A percentile compares a stretch with the other conserved stretches of the same genome.
Evolutionary conservation across 2,797 vertebrate species (phyloP).

Genomic region (Brotula barbata): DNA sequence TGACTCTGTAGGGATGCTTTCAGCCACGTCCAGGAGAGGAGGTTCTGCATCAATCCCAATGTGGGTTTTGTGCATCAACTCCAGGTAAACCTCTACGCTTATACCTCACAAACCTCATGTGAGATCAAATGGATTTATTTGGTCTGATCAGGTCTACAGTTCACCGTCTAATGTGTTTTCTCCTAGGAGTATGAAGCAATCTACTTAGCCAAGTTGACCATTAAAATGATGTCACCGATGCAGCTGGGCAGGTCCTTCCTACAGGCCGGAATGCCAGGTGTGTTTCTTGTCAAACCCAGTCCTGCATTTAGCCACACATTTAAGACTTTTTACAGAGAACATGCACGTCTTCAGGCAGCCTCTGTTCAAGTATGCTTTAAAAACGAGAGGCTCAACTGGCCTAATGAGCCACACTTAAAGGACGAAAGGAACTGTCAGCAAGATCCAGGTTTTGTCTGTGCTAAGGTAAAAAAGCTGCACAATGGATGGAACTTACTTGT

Average conservation of each 20-base stretch:
- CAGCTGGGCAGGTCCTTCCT: slow-evolving; percentile 92
- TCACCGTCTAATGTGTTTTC: slow-evolving; percentile 14
- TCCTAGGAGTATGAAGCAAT: slow-evolving; percentile 98
- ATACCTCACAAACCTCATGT: neutral
- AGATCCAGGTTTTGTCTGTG: too few species aligned
- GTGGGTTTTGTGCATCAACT: slow-evolving; percentile 98
- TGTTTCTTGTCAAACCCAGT: slow-evolving; percentile 19
- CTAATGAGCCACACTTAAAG: too few species aligned
- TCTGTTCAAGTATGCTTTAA: too few species aligned
- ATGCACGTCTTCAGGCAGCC: too few species aligned
- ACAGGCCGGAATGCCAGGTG: slow-evolving; percentile 90
- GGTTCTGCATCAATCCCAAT: slow-evolving; percentile 99
- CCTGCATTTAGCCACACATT: neutral
- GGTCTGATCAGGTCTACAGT: too few species aligned
- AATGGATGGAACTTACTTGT: too few species aligned
- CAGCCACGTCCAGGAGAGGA: slow-evolving; percentile 96
- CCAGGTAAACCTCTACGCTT: slow-evolving; percentile 81
- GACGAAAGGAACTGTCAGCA: too few species aligned
- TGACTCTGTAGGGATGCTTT: slow-evolving; percentile 88
- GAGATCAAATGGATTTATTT: neutral
- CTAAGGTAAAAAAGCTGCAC: too few species aligned
- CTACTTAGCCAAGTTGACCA: slow-evolving; percentile 96
- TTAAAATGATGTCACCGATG: slow-evolving; percentile 98
- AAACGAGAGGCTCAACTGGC: too few species aligned
- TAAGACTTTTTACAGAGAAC: too few species aligned